A percentile compares a stretch with the other conserved stretches of the same genome.
phyloP scores from a whole-genome alignment of 2,888 invertebrate genomes.

The Tiliacea citrago region DNA sequence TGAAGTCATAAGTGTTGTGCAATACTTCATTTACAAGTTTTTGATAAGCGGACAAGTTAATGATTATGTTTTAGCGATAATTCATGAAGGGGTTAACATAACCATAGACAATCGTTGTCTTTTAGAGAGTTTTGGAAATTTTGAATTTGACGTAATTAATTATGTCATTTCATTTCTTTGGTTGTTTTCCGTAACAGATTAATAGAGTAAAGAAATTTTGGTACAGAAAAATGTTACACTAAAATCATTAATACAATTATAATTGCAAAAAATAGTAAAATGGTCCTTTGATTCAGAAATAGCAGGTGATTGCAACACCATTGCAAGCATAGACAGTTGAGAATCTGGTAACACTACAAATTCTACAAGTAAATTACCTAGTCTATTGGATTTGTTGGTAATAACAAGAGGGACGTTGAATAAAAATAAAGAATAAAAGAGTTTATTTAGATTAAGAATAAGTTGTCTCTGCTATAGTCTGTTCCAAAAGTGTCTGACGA shows the following conservation, averaged over 20 bases:
- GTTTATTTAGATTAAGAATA: neutral
- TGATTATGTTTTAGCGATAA: slow-evolving; percentile 7
- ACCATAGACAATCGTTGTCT: neutral
- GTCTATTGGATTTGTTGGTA: neutral
- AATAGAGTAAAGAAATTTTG: no score
- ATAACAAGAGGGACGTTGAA: neutral
- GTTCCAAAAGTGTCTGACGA: neutral
- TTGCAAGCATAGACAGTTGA: neutral
- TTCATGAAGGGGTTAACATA: neutral
- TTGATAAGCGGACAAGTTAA: slow-evolving; percentile 29
- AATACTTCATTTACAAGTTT: slow-evolving; percentile 53
- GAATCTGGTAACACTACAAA: neutral
- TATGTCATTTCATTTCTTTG: neutral
- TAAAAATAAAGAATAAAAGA: neutral
- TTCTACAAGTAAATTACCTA: neutral
- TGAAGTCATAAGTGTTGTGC: slow-evolving; percentile 65
- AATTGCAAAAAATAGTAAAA: neutral
- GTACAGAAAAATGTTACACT: neutral
- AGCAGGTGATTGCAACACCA: slow-evolving; percentile 14
- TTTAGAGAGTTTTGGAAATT: neutral
- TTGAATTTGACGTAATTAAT: neutral
- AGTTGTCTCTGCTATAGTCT: neutral
- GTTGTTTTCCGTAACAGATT: neutral
- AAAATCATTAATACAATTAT: neutral
- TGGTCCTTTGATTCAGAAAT: neutral